A percentile compares a stretch with the other conserved stretches of the same genome.
phyloP scores from a whole-genome alignment of 2,888 invertebrate species.

The Cephus rjabovi region DNA sequence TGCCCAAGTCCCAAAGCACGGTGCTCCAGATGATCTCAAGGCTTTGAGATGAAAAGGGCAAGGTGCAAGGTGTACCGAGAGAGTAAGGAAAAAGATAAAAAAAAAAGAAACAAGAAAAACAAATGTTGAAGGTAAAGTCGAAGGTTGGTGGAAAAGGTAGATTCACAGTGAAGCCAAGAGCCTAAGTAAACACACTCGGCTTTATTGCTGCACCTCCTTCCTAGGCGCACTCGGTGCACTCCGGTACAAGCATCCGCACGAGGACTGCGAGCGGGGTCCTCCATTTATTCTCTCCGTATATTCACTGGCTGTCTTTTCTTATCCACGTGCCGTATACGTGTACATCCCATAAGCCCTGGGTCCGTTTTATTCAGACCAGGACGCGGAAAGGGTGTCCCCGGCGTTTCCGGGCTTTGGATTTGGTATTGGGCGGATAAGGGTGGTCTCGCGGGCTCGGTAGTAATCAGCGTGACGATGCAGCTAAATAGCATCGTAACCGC shows the following conservation, averaged over 20 bases:
- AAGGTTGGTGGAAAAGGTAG: not conserved
- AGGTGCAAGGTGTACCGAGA: conserved; percentile 14
- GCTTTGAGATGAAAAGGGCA: not conserved
- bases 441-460: conserved; percentile 35
- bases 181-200: conserved; percentile 64
- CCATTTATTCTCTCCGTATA: not conserved
- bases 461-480: conserved; percentile 59
- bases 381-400: not conserved
- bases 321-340: not conserved
- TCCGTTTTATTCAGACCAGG: not conserved
- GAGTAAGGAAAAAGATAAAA: conserved; percentile 16
- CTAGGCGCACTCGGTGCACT: conserved; percentile 5
- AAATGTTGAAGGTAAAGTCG: not conserved
- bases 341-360: not conserved
- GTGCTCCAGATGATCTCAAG: not conserved
- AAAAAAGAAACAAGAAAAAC: conserved; percentile 15
- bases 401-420: not conserved
- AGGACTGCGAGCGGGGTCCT: not conserved
- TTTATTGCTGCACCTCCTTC: conserved; percentile 60
- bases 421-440: not conserved
- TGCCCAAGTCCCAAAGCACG: not conserved
- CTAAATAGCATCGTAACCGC: conserved; percentile 62
- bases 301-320: not conserved
- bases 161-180: conserved; percentile 48
- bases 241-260: not conserved